A percentile compares a stretch with the other conserved stretches of the same genome.
Conservation (phyloP, 2,113 vertebrate species). For the Podarcis muralis region DNA sequence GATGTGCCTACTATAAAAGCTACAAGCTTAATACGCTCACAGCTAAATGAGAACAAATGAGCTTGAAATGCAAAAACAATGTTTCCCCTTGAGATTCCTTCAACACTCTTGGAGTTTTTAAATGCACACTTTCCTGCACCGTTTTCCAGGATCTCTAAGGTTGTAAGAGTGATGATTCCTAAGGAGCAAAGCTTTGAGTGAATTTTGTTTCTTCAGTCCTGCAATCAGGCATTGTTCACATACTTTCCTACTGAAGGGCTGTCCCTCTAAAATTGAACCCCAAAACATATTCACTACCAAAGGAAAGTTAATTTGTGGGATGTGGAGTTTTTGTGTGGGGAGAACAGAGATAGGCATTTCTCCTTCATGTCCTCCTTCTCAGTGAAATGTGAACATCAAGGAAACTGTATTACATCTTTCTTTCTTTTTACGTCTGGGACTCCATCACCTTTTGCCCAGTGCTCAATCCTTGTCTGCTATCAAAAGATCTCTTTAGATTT, state of each 20-base stretch:
- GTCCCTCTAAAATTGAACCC: not conserved
- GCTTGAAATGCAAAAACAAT: not conserved
- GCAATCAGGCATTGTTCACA: not conserved
- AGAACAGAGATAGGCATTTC: too few species aligned
- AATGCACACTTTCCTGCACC: not conserved
- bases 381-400: not conserved
- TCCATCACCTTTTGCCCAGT: not conserved
- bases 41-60: not conserved
- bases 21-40: not conserved
- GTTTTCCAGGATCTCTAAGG: not conserved
- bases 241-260: not conserved
- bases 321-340: too few species aligned
- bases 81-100: not conserved
- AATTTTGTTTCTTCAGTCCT: not conserved
- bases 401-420: not conserved
- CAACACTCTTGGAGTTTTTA: not conserved
- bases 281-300: not conserved
- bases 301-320: too few species aligned
- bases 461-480: not conserved
- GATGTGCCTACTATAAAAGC: not conserved
- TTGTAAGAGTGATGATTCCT: not conserved
- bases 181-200: not conserved
- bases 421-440: not conserved
- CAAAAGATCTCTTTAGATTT: not conserved
- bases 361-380: too few species aligned